Base-by-base conservation (phyloP, 2,888 invertebrate genomes). In the Caenorhabditis sinica region DNA sequence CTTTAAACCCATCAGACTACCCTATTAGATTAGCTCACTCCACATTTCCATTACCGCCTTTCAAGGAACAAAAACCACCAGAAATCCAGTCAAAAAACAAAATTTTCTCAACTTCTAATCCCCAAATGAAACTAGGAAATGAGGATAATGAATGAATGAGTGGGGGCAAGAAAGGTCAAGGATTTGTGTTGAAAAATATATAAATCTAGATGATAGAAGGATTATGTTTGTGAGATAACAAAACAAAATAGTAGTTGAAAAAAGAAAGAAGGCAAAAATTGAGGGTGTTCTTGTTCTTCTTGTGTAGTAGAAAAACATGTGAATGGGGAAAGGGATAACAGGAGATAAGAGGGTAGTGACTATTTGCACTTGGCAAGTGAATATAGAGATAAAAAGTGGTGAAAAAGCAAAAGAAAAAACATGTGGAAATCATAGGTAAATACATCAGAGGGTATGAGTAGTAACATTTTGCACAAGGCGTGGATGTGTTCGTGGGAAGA, bases 311-410 rank as follows among this genome's bases (percentile, higher is more conserved):
- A 51, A 51, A 51, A 51, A 51, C 51, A 51, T 51, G 51, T 51
- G 51, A 51, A 51, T 45, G 4, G 11, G 45, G 3, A 3, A 17
- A 45, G 45, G 17, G 17, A 45, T 45, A 17, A 45, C 8, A 51
- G 51, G 51, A n/a, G 51, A 51, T 51, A 51, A 51, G 51, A 51
- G 51, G 51, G 6, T 4, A 9, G 33, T 51, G 51, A 51, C 51
- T 51, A 51, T 51, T 51, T 51, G 51, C 13, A 51, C 51, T 51
- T 23, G 51, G 23, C 6, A 6, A 51, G 51, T 15, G 45, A 45
- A 45, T 2, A 45, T 3, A 3, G 45, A 45, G 45, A 45, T 20
- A 51, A 23, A n/a, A 51, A 20, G 23, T 23, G 20, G 51, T 36
- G 33, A 9, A n/a, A n/a, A n/a, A n/a, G n/a, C n/a, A n/a, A n/a